Base-by-base conservation (phyloP, 2,888 invertebrate genomes). In the Stenotaenia linearis region DNA sequence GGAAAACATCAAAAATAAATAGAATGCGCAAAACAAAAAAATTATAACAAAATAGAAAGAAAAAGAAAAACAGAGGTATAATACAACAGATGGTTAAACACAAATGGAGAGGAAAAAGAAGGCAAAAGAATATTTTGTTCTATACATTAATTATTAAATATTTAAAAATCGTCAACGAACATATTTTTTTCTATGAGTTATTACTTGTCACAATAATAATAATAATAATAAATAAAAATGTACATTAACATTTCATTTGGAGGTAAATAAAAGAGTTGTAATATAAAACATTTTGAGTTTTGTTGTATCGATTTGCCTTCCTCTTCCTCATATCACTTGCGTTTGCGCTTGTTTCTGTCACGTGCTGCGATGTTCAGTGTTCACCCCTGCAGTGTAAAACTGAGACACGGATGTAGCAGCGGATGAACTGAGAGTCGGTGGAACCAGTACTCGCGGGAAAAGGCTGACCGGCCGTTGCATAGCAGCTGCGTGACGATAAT, bases 401-500 rank as follows among this genome's bases (percentile, higher is more conserved):
- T 61, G 61, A 28, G 61, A 28, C 61, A 61, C 61, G 21, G 61
- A 61, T 25, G 61, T 28, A 61, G 75, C 75, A 37, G 37, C 21
- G 37, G 75, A 21, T 32, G 75, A 21, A 37, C 32, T 75, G 30
- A 75, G 30, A 21, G 75, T 37, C 75, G 75, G 75, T 37, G 75
- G 75, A 21, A 75, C 32, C 9, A 75, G 30, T 32, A 81, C 80
- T 21, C 81, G 75, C 37, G 81, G 80, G 7, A 37, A 37, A 37
- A 75, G 1, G 45, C 80, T 79, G 77, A 81, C 21, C 9, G 80
- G 81, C 28, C 79, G 56, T 77, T 80, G 81, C 32, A 80, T 45
- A 12, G 79, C 80, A 5, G 83, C 83, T 37, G 77, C 77, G 37
- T 83, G 83, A 7, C 83, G 81, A 76, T 83, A 83, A 30, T 83